These are phyloP conservation scores for Halictus quadricinctus DNA, from an alignment of 2,888 invertebrate genomes.

Conservation along the genomic window DNA sequence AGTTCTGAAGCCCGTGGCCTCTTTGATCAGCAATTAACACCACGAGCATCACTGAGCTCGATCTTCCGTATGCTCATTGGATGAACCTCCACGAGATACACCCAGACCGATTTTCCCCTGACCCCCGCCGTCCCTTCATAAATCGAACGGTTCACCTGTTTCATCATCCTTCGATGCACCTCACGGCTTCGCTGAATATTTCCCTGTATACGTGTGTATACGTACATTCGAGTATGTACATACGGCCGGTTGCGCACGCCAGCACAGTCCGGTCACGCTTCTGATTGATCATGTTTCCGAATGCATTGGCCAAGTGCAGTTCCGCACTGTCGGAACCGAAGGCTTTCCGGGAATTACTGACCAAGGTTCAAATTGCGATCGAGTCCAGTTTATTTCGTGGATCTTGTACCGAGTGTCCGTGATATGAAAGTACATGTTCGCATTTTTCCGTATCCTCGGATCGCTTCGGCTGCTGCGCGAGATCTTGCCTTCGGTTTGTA, in stretches of 20 bases:
- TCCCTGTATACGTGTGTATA: background rate
- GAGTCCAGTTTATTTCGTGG: slow-evolving; percentile 21
- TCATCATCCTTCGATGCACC: slow-evolving; percentile 46
- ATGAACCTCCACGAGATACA: slow-evolving; percentile 45
- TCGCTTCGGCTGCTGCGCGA: no score
- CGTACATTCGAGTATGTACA: background rate
- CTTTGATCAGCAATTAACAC: slow-evolving; percentile 78
- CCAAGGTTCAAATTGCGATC: slow-evolving; percentile 7
- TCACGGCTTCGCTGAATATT: slow-evolving; percentile 47
- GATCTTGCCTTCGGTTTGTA: no score
- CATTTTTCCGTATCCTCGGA: background rate
- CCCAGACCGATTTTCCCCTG: slow-evolving; percentile 39
- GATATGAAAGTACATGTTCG: slow-evolving; percentile 12
- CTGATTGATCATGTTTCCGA: slow-evolving; percentile 57
- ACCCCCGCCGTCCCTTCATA: slow-evolving; percentile 14
- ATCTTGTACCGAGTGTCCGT: background rate
- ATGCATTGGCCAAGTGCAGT: slow-evolving; percentile 30
- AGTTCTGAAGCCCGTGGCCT: slow-evolving; percentile 42
- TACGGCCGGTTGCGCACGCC: slow-evolving; percentile 31
- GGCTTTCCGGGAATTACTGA: slow-evolving; percentile 55
- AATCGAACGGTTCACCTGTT: slow-evolving; percentile 48
- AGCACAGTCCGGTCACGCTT: slow-evolving; percentile 48
- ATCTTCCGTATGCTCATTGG: slow-evolving; percentile 65
- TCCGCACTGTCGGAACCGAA: slow-evolving; percentile 8
- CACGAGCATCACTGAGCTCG: slow-evolving; percentile 57